phyloP scores from a whole-genome alignment of 2,113 vertebrate species.

The Atractosteus spatula region DNA sequence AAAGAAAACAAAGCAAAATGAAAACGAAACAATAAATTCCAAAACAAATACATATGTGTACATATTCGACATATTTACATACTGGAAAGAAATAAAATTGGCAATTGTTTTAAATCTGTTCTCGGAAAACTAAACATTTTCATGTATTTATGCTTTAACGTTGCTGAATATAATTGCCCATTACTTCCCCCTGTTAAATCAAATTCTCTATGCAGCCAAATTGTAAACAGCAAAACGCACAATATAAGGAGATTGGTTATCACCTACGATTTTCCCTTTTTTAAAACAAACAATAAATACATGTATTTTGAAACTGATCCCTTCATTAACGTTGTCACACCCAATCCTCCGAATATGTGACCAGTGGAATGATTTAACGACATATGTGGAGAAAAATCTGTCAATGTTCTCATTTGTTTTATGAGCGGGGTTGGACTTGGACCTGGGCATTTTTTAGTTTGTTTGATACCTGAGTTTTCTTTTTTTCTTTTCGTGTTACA shows the following conservation, averaged over 20 bases:
- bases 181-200: conserved; percentile 43
- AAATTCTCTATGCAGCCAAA: conserved; percentile 26
- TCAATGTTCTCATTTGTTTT: conserved; percentile 18
- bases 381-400: conserved; percentile 34
- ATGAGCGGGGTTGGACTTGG: conserved; percentile 42
- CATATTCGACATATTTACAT: conserved; percentile 95
- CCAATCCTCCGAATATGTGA: conserved; percentile 37
- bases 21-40: conserved; percentile 59
- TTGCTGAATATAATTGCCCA: conserved; percentile 43
- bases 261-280: conserved; percentile 40
- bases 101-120: conserved; percentile 74
- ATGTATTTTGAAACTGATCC: conserved; percentile 50
- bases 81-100: conserved; percentile 70
- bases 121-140: conserved; percentile 38
- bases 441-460: conserved; percentile 63
- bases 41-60: conserved; percentile 84
- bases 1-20: conserved; percentile 72
- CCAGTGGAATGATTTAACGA: conserved; percentile 45
- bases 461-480: conserved; percentile 70
- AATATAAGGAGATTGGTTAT: conserved; percentile 43
- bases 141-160: conserved; percentile 54
- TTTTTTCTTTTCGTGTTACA: conserved; percentile 44
- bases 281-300: conserved; percentile 51
- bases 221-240: conserved; percentile 56
- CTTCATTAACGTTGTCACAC: conserved; percentile 38